Percentiles rank a stretch among this genome's conserved stretches.
Conservation (phyloP, 1,140 invertebrate genomes). For the Platyura marginata region DNA sequence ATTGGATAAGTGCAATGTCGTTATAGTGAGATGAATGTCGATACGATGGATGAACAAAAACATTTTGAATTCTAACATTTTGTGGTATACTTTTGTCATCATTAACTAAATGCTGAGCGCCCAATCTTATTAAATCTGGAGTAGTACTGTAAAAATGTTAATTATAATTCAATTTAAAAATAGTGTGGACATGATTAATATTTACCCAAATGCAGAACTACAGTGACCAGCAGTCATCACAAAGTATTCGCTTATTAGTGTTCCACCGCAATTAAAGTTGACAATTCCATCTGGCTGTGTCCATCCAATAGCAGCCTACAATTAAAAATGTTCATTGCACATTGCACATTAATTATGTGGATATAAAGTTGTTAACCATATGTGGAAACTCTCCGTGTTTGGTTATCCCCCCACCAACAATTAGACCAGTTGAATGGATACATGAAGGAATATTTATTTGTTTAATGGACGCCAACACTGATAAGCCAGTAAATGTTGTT, state of each 20-base stretch:
- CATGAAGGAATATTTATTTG: not conserved
- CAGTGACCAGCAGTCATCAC: slow-evolving; percentile 36
- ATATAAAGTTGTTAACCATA: slow-evolving; percentile 29
- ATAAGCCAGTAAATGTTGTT: not conserved
- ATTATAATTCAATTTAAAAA: no score
- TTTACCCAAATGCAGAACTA: slow-evolving; percentile 18
- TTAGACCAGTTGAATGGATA: slow-evolving; percentile 11
- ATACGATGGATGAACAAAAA: slow-evolving; percentile 29
- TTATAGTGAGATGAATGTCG: slow-evolving; percentile 30
- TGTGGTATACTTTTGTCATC: slow-evolving; percentile 7
- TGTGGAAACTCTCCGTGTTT: slow-evolving; percentile 34
- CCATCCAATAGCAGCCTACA: slow-evolving; percentile 19
- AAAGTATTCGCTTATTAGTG: slow-evolving; percentile 28
- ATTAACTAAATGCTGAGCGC: slow-evolving; percentile 28
- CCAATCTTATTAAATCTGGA: slow-evolving; percentile 25
- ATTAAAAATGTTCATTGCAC: not conserved
- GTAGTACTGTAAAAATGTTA: no score
- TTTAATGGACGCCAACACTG: not conserved
- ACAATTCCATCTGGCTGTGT: slow-evolving; percentile 12
- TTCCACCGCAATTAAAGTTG: slow-evolving; percentile 27
- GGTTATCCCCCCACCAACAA: slow-evolving; percentile 31
- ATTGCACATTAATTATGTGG: no score
- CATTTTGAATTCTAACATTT: slow-evolving; percentile 10
- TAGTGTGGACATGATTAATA: no score
- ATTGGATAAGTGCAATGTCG: slow-evolving; percentile 39